Evolutionary conservation across 1,140 invertebrate genomes (phyloP).

Genomic region (Drosophila rufa): DNA sequence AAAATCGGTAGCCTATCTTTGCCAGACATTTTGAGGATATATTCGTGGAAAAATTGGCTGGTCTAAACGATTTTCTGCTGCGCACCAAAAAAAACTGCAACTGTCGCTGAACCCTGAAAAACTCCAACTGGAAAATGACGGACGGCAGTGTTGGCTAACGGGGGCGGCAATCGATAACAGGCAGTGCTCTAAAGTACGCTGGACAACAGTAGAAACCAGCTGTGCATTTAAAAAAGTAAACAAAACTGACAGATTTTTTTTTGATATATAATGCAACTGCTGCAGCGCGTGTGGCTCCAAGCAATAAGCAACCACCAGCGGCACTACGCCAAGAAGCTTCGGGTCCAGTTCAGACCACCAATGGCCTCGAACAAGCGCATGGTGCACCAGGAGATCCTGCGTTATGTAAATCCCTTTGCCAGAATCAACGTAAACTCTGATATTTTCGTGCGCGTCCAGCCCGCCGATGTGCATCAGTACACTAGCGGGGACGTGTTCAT

Average conservation of each 20-base stretch:
- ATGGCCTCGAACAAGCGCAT: conserved; percentile 39
- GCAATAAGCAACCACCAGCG: conserved; percentile 35
- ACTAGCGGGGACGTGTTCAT: conserved; percentile 71
- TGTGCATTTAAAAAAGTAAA: conserved; percentile 14
- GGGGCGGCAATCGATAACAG: conserved; percentile 24
- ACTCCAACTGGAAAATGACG: conserved; percentile 65
- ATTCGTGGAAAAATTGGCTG: conserved; percentile 18
- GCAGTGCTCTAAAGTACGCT: conserved; percentile 8
- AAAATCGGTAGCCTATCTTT: conserved; percentile 98
- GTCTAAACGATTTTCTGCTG: conserved; percentile 55
- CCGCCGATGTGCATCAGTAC: conserved; percentile 68
- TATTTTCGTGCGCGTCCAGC: conserved; percentile 57
- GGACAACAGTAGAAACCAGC: conserved; percentile 25
- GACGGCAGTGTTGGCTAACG: conserved; percentile 24
- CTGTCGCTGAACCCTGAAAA: conserved; percentile 69
- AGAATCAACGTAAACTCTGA: conserved; percentile 71
- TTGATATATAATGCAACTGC: conserved; percentile 53
- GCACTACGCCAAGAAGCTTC: conserved; percentile 58
- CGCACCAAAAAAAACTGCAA: conserved; percentile 57
- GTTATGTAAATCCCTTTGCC: conserved; percentile 73
- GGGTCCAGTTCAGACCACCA: background rate
- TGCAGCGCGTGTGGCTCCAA: conserved; percentile 47
- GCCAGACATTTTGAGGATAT: conserved; percentile 92
- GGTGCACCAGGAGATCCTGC: conserved; percentile 72
- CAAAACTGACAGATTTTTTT: conserved; percentile 3